Percentiles rank a stretch among this genome's conserved stretches.
phyloP scores from a whole-genome alignment of 2,888 invertebrate species.

The Andrena fulva region DNA sequence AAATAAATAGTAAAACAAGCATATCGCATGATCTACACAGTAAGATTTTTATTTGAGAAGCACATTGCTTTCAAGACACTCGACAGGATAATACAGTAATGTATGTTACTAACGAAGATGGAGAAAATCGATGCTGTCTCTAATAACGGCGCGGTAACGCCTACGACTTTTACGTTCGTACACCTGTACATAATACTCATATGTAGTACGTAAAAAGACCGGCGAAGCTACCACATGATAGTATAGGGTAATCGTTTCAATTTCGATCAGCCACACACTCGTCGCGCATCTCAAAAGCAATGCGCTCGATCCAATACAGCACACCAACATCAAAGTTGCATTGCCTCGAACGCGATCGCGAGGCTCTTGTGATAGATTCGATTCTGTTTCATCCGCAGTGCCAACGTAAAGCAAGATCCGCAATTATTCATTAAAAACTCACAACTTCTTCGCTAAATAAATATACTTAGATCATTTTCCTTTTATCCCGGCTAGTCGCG shows the following conservation, averaged over 20 bases:
- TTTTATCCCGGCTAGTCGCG: constrained; percentile 60
- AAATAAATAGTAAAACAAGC: constrained; percentile 65
- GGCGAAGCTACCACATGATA: constrained; percentile 8
- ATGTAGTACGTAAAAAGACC: constrained; percentile 26
- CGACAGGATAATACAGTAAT: constrained; percentile 27
- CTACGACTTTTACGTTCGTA: neutral
- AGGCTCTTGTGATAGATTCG: constrained; percentile 50
- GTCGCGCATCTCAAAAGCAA: constrained; percentile 58
- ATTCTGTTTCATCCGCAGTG: constrained; percentile 64
- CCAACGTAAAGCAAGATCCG: constrained; percentile 58
- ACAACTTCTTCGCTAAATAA: constrained; percentile 61
- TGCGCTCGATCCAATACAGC: constrained; percentile 46
- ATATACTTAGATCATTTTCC: constrained; percentile 62
- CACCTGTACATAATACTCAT: constrained; percentile 14
- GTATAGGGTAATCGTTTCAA: constrained; percentile 21
- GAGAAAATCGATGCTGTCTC: neutral
- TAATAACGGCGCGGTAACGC: neutral
- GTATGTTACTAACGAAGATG: neutral
- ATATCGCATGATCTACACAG: constrained; percentile 46
- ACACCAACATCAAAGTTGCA: constrained; percentile 58
- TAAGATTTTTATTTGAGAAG: constrained; percentile 39
- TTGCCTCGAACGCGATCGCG: constrained; percentile 56
- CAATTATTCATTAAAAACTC: constrained; percentile 57
- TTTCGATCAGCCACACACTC: neutral
- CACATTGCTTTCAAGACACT: constrained; percentile 51